Evolutionary conservation across 2,113 vertebrate genomes (phyloP).

Genomic region (Tympanuchus pallidicinctus): DNA sequence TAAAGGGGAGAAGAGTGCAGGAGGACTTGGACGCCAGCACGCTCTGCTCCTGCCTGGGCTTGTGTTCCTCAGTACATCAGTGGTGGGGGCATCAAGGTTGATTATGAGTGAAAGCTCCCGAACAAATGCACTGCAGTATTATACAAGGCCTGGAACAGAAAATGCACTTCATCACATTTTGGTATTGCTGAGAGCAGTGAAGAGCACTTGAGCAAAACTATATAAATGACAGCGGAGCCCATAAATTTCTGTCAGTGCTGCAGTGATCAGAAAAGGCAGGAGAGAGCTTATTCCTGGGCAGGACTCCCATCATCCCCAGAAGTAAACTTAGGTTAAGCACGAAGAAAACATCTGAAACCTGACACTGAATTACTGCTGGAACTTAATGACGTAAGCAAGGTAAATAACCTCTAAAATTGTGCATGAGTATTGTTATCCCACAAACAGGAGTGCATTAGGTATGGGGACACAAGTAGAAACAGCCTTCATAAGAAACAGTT

Average conservation of each 20-base stretch:
- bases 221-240: neutral
- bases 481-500: neutral
- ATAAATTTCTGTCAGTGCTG: neutral
- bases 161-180: neutral
- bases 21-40: neutral
- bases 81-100: neutral
- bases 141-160: accelerated
- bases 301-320: neutral
- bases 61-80: neutral
- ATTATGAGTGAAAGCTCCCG: accelerated
- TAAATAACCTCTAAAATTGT: neutral
- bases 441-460: accelerated
- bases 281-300: neutral
- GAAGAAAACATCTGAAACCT: neutral
- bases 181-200: neutral
- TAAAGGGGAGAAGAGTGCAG: neutral
- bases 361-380: neutral
- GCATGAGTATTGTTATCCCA: neutral
- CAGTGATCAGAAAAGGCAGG: neutral
- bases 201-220: neutral
- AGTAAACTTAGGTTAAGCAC: accelerated
- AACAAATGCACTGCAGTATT: neutral
- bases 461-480: accelerated
- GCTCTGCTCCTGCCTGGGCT: accelerated
- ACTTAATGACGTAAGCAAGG: accelerated